These are phyloP conservation scores for Falco cherrug DNA, from an alignment of 2,797 vertebrate genomes.

Conservation along the genomic window DNA sequence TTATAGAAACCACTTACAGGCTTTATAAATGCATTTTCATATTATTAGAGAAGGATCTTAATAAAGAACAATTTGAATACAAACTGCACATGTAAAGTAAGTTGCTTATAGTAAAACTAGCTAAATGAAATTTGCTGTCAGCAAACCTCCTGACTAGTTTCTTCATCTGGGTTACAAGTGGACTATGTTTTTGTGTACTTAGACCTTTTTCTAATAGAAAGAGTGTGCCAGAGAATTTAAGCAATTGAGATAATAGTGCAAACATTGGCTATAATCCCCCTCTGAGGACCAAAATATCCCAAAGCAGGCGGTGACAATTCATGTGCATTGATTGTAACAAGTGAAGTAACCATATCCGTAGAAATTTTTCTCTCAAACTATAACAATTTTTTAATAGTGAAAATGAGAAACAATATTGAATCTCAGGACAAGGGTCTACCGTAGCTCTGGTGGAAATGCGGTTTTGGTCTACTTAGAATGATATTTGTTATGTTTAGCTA, in stretches of 20 bases:
- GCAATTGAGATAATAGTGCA: neutral
- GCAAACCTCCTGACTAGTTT: neutral
- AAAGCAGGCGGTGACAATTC: neutral
- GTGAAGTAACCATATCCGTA: neutral
- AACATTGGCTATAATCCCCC: neutral
- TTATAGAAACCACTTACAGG: conserved; percentile 41
- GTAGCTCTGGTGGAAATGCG: neutral
- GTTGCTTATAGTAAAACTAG: conserved; percentile 25
- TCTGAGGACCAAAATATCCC: neutral
- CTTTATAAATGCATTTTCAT: conserved; percentile 36
- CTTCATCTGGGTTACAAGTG: neutral
- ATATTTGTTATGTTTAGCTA: neutral
- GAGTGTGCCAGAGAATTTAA: neutral
- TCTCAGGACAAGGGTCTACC: neutral
- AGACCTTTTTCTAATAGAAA: neutral
- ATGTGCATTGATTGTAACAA: neutral
- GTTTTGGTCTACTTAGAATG: neutral
- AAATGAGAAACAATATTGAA: neutral
- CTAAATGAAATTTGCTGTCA: conserved; percentile 43
- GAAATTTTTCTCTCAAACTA: neutral
- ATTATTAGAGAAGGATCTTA: conserved; percentile 38
- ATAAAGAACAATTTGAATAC: conserved; percentile 45
- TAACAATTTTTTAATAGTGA: neutral
- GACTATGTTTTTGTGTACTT: neutral
- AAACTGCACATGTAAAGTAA: neutral